Evolutionary conservation across 2,888 invertebrate species (phyloP), one percentile per base, ranked within the genome.

Genomic region (Ferdinandea cuprea): DNA sequence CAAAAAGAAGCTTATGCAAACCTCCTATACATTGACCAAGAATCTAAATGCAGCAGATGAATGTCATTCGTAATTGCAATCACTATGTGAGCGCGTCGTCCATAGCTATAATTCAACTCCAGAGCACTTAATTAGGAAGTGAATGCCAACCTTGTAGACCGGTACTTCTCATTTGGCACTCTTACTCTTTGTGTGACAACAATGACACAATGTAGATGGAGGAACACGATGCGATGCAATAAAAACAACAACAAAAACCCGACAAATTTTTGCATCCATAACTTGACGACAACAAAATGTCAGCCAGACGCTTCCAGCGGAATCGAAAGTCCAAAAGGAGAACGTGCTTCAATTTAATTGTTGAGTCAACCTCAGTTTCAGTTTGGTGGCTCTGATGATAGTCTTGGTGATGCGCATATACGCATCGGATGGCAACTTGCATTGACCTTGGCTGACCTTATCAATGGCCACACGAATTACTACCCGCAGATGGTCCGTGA

Each of bases 401-500:
- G 50, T 61, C 63, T 72, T 56, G 61, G 32, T 65, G 76, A 58
- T 74, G 59, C 73, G 66, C 66, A 54, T 35, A 44, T 25, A 66
- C 66, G 52, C 66, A 66, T 35, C 40, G 48, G 11, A 59, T 46
- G 40, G 72, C 35, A 19, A 21, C 32, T 32, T 37, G 46, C 58
- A 40, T 48, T 72, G 78, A 79, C 78, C 78, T 66, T 72, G 78
- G 40, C 9, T 81, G 77, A 81, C 81, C 81, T 81, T 81, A 71
- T 81, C 81, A 65, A 40, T 59, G 54, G 69, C 15, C 65, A 35
- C 52, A 78, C 50, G 44, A 65, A 65, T 78, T 65, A 71, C 50
- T 32, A 17, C 52, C n/a, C 48, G 63, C 69, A 76, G 76, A 65
- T 76, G 81, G 7, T 11, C 3, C 11, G 48, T 40, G n/a, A 15